Evolutionary conservation across 2,797 vertebrate genomes (phyloP).

Genomic region (Acrocephalus scirpaceus): DNA sequence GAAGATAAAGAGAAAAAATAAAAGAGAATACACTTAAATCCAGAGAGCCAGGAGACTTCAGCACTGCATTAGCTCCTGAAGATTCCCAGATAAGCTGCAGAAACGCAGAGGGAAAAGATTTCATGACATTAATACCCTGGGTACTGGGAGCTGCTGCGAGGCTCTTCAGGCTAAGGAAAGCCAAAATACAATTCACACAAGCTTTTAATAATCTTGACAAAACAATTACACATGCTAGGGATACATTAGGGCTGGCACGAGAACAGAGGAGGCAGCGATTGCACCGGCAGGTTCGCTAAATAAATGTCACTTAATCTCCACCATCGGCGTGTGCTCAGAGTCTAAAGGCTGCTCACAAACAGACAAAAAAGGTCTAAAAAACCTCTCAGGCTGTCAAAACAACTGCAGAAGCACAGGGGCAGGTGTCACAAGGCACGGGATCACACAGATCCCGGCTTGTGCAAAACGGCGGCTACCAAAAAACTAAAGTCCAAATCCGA

Average conservation of each 20-base stretch:
- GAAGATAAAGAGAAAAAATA: neutral
- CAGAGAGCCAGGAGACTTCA: neutral
- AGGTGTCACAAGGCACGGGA: neutral
- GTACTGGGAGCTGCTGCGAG: neutral
- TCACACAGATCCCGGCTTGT: neutral
- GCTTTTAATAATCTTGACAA: constrained; percentile 18
- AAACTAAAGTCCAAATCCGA: neutral
- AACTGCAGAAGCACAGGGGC: neutral
- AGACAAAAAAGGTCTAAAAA: neutral
- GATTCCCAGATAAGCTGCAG: neutral
- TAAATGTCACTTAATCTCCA: neutral
- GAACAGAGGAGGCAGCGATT: neutral
- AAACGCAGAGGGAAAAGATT: neutral
- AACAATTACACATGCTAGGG: constrained; percentile 7
- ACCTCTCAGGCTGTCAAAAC: neutral
- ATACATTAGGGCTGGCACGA: neutral
- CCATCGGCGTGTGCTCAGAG: neutral
- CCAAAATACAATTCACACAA: neutral
- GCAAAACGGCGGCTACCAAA: neutral
- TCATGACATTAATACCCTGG: neutral
- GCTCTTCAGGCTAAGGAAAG: constrained; percentile 30
- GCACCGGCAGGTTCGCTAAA: neutral
- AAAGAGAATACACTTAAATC: neutral
- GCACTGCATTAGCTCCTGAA: neutral
- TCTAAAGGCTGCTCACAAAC: neutral